Percentiles rank a stretch among this genome's conserved stretches.
These are phyloP conservation scores for Brachyistius frenatus DNA, from an alignment of 2,113 vertebrate genomes.

Conservation along the genomic window DNA sequence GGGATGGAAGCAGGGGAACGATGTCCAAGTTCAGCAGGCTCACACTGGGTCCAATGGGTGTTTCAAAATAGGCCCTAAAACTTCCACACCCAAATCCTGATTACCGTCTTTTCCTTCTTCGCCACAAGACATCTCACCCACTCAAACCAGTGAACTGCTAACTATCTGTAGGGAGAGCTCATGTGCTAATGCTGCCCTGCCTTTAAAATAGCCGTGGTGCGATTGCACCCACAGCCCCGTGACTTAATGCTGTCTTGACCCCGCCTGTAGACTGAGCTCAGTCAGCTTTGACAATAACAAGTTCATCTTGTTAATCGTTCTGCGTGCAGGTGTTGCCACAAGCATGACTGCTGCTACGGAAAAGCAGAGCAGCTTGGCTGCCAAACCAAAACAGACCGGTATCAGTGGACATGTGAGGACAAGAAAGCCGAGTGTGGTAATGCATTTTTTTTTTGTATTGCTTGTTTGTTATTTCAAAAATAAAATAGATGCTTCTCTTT, in stretches of 20 bases:
- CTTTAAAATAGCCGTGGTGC: constrained; percentile 62
- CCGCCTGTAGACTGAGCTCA: constrained; percentile 1
- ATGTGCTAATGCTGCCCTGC: constrained; percentile 25
- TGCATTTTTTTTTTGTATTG: neutral
- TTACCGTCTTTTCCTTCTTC: constrained; percentile 55
- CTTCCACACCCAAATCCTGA: constrained; percentile 75
- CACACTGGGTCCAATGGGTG: constrained; percentile 6
- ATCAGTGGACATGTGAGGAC: constrained; percentile 84
- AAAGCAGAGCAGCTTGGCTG: constrained; percentile 81
- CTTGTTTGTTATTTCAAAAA: constrained; percentile 1
- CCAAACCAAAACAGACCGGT: constrained; percentile 75
- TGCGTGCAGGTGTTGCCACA: constrained; percentile 84
- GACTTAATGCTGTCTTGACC: constrained; percentile 19
- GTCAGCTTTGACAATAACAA: constrained; percentile 34
- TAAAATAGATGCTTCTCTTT: neutral
- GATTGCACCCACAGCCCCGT: constrained; percentile 25
- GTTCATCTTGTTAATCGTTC: neutral
- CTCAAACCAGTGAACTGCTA: constrained; percentile 48
- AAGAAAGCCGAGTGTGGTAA: constrained; percentile 82
- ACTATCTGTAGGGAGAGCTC: constrained; percentile 54
- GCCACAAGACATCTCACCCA: constrained; percentile 42
- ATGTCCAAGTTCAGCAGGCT: constrained; percentile 30
- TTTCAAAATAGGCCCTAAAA: constrained; percentile 50
- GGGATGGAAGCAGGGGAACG: constrained; percentile 29
- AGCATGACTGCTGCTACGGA: constrained; percentile 88